phyloP scores from a whole-genome alignment of 2,888 invertebrate species.

The Drosophila parthenogenetica region DNA sequence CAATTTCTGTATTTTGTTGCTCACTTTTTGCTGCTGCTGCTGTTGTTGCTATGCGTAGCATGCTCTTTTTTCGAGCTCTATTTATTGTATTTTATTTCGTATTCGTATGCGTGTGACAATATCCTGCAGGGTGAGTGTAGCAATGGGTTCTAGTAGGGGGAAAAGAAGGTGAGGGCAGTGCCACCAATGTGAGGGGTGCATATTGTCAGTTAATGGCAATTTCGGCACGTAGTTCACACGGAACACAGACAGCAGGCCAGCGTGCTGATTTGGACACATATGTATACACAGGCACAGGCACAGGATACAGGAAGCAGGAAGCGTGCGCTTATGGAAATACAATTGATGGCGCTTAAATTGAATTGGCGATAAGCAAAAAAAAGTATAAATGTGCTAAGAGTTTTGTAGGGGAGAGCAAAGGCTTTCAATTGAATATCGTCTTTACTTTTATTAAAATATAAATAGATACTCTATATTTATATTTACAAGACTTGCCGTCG shows the following conservation, averaged over 20 bases:
- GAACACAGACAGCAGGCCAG: slow-evolving; percentile 16
- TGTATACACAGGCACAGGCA: slow-evolving; percentile 10
- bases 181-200: slow-evolving; percentile 9
- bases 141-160: neutral
- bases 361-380: slow-evolving; percentile 41
- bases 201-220: slow-evolving; percentile 57
- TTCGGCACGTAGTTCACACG: slow-evolving; percentile 62
- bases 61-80: slow-evolving; percentile 46
- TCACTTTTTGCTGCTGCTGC: slow-evolving; percentile 15
- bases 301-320: slow-evolving; percentile 50
- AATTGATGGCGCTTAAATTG: slow-evolving; percentile 59
- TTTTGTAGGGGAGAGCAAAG: neutral
- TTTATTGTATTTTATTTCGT: slow-evolving; percentile 53
- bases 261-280: slow-evolving; percentile 52
- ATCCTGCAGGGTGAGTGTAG: slow-evolving; percentile 1
- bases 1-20: slow-evolving; percentile 36
- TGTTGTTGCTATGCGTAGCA: slow-evolving; percentile 33
- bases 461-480: too few relatives aligned
- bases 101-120: slow-evolving; percentile 30
- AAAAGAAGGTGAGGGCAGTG: neutral
- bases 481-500: too few relatives aligned
- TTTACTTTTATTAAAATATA: neutral
- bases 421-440: slow-evolving; percentile 12
- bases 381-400: neutral
- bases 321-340: slow-evolving; percentile 56